These are phyloP conservation scores for Goniozus legneri DNA, from an alignment of 1,140 invertebrate species.

Conservation along the genomic window DNA sequence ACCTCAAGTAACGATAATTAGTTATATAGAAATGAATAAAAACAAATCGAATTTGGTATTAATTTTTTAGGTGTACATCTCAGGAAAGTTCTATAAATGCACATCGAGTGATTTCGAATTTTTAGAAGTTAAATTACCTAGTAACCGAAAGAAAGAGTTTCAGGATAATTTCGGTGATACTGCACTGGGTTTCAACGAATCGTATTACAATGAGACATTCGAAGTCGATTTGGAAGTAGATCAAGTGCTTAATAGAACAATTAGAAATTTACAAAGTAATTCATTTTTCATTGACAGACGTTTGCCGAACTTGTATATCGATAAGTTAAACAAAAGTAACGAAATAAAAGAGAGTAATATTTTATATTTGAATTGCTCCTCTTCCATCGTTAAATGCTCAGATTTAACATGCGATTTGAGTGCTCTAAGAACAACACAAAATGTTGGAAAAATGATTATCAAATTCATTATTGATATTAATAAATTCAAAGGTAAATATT, in stretches of 20 bases:
- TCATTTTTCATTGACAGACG: no score
- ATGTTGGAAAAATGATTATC: conserved; percentile 24
- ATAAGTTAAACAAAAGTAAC: no score
- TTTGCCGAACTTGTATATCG: no score
- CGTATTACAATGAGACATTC: no score
- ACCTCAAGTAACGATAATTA: conserved; percentile 24
- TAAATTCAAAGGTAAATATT: conserved; percentile 17
- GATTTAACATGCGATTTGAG: conserved; percentile 22
- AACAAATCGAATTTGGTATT: background rate
- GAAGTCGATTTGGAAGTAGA: no score
- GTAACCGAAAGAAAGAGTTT: background rate
- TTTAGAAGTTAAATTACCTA: background rate
- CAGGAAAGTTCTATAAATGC: conserved; percentile 21
- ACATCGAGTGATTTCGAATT: background rate
- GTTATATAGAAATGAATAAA: no score
- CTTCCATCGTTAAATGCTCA: conserved; percentile 17
- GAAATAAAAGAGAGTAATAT: background rate
- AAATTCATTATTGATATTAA: conserved; percentile 20
- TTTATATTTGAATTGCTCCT: conserved; percentile 29
- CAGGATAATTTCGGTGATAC: no score
- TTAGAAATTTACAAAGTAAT: no score
- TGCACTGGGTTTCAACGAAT: no score
- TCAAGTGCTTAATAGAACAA: no score
- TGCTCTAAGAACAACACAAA: conserved; percentile 21
- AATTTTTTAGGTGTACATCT: conserved; percentile 23